Conservation (phyloP, 2,888 invertebrate species). For the Euproctis similis region DNA sequence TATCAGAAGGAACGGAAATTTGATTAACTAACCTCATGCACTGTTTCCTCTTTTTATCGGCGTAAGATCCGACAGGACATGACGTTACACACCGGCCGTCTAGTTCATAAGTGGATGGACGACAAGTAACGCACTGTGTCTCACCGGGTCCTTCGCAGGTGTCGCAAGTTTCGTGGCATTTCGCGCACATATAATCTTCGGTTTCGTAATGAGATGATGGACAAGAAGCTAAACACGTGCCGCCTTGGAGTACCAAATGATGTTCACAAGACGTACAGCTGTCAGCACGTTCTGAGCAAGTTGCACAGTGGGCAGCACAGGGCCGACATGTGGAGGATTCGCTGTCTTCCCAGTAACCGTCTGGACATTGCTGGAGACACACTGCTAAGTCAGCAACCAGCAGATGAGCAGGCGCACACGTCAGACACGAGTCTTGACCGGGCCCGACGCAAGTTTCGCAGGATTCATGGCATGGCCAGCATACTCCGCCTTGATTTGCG, state of each 20-base stretch:
- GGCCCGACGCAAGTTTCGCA: slow-evolving; percentile 93
- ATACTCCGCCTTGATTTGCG: slow-evolving; percentile 85
- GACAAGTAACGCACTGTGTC: slow-evolving; percentile 88
- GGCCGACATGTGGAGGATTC: slow-evolving; percentile 86
- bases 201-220: slow-evolving; percentile 89
- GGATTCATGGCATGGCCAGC: slow-evolving; percentile 91
- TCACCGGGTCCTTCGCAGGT: slow-evolving; percentile 87
- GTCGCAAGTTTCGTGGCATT: slow-evolving; percentile 86
- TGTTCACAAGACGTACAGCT: slow-evolving; percentile 92
- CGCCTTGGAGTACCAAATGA: slow-evolving; percentile 87
- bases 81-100: slow-evolving; percentile 82
- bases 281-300: slow-evolving; percentile 88
- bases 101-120: slow-evolving; percentile 80
- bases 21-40: slow-evolving; percentile 77
- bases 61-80: slow-evolving; percentile 85
- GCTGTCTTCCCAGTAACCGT: slow-evolving; percentile 89
- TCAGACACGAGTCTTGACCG: slow-evolving; percentile 89
- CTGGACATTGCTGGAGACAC: slow-evolving; percentile 91
- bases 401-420: slow-evolving; percentile 89
- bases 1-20: slow-evolving; percentile 4
- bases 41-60: slow-evolving; percentile 85
- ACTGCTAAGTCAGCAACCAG: slow-evolving; percentile 89
- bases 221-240: slow-evolving; percentile 89
- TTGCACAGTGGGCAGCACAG: slow-evolving; percentile 90
- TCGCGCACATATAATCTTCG: slow-evolving; percentile 88